phyloP scores from a whole-genome alignment of 2,113 vertebrate species.

The Lampris incognitus region DNA sequence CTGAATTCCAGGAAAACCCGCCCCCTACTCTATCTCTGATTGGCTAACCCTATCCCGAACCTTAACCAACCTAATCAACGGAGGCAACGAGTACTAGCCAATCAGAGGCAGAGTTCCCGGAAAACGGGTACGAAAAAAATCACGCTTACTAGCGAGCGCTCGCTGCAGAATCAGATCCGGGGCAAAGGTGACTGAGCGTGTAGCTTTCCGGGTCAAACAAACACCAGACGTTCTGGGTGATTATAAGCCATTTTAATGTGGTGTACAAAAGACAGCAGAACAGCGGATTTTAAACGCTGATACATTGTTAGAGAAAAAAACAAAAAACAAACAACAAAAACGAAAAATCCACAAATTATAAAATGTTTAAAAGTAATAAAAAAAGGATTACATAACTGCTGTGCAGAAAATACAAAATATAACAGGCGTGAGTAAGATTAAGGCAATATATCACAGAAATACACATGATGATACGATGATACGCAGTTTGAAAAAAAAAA shows the following conservation, averaged over 20 bases:
- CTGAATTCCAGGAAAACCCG: no score
- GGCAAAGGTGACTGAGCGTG: no score
- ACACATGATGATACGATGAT: conserved; percentile 50
- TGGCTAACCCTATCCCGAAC: no score
- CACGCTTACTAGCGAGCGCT: no score
- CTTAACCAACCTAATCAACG: no score
- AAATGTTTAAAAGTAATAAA: conserved; percentile 41
- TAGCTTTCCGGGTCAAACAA: no score
- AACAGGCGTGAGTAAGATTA: conserved; percentile 55
- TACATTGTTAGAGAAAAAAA: conserved; percentile 59
- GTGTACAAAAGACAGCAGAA: conserved; percentile 46
- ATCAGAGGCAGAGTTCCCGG: no score
- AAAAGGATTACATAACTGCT: conserved; percentile 51
- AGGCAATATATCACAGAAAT: conserved; percentile 38
- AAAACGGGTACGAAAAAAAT: no score
- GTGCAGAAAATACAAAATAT: conserved; percentile 75
- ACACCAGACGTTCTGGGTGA: conserved; percentile 44
- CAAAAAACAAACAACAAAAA: conserved; percentile 17
- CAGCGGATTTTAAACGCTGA: conserved; percentile 38
- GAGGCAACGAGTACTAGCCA: no score
- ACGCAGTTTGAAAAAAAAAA: conserved; percentile 30
- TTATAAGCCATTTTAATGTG: conserved; percentile 73
- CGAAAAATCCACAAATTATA: conserved; percentile 61
- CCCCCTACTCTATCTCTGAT: no score
- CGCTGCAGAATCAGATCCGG: no score